Evolutionary conservation across 64 coral and sea anemone species (phyloP).

Genomic region (Platygyra sinensis): DNA sequence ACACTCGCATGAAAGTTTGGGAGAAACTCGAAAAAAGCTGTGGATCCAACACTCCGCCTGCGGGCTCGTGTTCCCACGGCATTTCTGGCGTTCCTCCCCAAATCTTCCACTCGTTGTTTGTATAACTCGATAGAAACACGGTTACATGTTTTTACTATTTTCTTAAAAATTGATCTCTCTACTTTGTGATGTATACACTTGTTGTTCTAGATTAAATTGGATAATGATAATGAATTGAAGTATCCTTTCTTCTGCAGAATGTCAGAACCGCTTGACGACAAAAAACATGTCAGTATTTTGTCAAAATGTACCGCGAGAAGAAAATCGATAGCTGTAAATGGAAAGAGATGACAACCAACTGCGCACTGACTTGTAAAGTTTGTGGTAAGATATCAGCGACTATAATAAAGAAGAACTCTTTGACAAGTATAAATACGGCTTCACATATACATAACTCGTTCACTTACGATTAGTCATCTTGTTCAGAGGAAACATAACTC

Average conservation of each 20-base stretch:
- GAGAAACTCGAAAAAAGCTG: no score
- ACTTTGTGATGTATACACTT: background rate
- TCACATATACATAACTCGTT: background rate
- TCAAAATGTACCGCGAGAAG: conserved; percentile 6
- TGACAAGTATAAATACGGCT: no score
- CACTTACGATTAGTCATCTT: background rate
- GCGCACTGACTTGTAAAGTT: conserved; percentile 31
- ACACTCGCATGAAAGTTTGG: no score
- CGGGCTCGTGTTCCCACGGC: no score
- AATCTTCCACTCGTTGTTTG: no score
- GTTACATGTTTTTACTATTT: no score
- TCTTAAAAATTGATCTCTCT: no score
- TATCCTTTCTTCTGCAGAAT: conserved; percentile 1
- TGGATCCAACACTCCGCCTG: no score
- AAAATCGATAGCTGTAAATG: background rate
- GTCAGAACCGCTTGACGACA: background rate
- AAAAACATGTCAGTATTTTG: conserved; percentile 19
- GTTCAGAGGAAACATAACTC: no score
- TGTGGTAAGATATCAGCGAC: background rate
- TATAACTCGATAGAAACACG: no score
- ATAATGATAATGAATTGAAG: background rate
- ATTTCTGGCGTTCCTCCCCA: no score
- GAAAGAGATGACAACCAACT: background rate
- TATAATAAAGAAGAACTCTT: no score
- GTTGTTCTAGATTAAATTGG: background rate